Evolutionary conservation across 1,140 invertebrate genomes (phyloP), one percentile per base, ranked within the genome.

Genomic region (Meloidogyne chitwoodi): DNA sequence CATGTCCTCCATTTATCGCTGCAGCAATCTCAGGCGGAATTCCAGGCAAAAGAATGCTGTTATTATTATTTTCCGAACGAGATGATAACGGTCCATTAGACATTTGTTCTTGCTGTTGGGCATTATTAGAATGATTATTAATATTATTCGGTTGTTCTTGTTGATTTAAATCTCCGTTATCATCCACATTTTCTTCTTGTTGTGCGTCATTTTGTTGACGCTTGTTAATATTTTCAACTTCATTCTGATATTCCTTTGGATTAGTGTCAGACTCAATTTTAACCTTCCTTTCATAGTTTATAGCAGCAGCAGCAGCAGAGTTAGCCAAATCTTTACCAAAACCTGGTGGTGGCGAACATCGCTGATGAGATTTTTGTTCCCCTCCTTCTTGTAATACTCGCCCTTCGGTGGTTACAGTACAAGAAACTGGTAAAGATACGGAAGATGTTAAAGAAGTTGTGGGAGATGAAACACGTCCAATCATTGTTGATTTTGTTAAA

Each of bases 1-100:
- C 83, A 62, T 87, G 81, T 44, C 44, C 74, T 11, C 38, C 71
- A 31, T 62, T 80, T 27, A 75, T 68, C 8, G 82, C 78, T 24
- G 84, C 79, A 24, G 81, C 61, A 29, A 79, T 70, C 22, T 72
- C 69, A 2, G 80, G 48, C 11, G 77, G 69, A n/a, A 68, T 71
- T 19, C 69, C 68, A 34, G 84, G 79, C 11, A 79, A 63, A n/a
- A 85, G 48, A 75, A 68, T 38, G 16, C 80, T 12, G 68, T 64
- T 29, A 78, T 27, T 24, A 19, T 62, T 26, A 3, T 75, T 24
- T 5, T 16, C 19, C 19, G 63, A 11, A 12, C 22, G 66, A 2
- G 70, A 22, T 16, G 63, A 63, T 19, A 31, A 44, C 70, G 22
- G 67, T 22, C 29, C 41, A 62, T 48, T 41, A 31, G 19, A 14